A percentile compares a stretch with the other conserved stretches of the same genome.
These are phyloP conservation scores for Zosterops lateralis DNA, from an alignment of 2,113 vertebrate genomes.

Conservation along the genomic window DNA sequence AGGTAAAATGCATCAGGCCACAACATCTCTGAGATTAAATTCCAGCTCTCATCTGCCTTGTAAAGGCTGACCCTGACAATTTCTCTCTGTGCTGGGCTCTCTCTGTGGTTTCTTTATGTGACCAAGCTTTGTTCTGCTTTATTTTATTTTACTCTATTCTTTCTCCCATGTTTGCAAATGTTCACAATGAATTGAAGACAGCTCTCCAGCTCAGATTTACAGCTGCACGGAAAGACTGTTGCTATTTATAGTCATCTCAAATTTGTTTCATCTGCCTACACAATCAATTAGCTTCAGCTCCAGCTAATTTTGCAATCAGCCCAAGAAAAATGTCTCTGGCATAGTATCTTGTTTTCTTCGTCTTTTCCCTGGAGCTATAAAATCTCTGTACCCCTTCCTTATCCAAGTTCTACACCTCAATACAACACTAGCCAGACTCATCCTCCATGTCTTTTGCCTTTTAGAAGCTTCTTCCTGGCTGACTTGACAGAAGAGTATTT, in stretches of 20 bases:
- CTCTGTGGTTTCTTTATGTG: neutral
- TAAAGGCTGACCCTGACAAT: neutral
- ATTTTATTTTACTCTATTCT: neutral
- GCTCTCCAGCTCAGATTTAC: conserved; percentile 41
- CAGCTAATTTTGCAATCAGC: conserved; percentile 62
- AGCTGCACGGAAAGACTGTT: conserved; percentile 26
- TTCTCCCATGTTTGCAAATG: neutral
- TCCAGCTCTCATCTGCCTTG: neutral
- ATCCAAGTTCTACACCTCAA: conserved; percentile 24
- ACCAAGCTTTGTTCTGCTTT: neutral
- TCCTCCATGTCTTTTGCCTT: neutral
- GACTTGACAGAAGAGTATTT: conserved; percentile 3
- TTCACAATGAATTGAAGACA: neutral
- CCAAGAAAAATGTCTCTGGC: conserved; percentile 56
- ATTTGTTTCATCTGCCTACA: conserved; percentile 67
- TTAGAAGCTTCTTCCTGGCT: conserved; percentile 26
- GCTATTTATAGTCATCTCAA: conserved; percentile 60
- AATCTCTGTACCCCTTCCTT: conserved; percentile 13
- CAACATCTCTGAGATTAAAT: neutral
- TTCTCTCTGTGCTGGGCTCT: neutral
- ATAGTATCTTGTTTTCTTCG: conserved; percentile 19
- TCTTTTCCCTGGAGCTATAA: conserved; percentile 41
- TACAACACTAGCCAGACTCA: neutral
- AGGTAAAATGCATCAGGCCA: conserved; percentile 28
- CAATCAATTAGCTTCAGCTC: conserved; percentile 65